Evolutionary conservation across 2,113 vertebrate species (phyloP), one percentile per base, ranked within the genome.

Genomic region (Cygnus buccinator): DNA sequence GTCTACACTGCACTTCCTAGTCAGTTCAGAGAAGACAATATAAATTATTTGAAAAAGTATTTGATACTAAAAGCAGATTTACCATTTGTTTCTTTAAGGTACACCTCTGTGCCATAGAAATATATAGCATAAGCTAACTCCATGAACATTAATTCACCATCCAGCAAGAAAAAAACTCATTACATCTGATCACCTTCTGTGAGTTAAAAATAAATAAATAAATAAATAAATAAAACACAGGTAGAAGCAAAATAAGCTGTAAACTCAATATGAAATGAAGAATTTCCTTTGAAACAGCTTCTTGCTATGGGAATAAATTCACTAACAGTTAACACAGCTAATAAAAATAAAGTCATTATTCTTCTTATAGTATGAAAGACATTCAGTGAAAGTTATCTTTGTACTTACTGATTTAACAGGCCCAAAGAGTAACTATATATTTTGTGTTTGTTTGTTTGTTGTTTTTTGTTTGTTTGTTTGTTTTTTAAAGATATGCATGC

Each of bases 1-100:
- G 84, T 84, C 79, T 52, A 43, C 1, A 29, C 22, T 72, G 48
- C 39, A 37, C 22, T 87, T 95, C 75, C 76, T 72, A 89, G 44
- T 93, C 77, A 89, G 54, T 74, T 93, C 90, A 94, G 68, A 90
- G 57, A 61, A 81, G 54, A 57, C 19, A 91, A 28, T 41, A 57
- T n/a, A 14, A 93, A 78, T 23, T 73, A 29, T 88, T 44, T 75
- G 72, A 86, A 90, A 90, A 90, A 67, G 66, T 83, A 67, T 41
- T 81, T 89, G 26, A 89, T 75, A 54, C 35, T 78, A 91, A 92
- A 23, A 94, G 54, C 57, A 44, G 39, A 84, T 48, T 72, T 44
- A 50, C 20, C 29, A 62, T 61, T n/a, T 65, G 63, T 63, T 79
- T 61, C 62, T 88, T 59, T 62, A 48, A 94, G 48, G 59, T 75